Conservation (phyloP, 2,113 vertebrate species). For the Daubentonia madagascariensis region DNA sequence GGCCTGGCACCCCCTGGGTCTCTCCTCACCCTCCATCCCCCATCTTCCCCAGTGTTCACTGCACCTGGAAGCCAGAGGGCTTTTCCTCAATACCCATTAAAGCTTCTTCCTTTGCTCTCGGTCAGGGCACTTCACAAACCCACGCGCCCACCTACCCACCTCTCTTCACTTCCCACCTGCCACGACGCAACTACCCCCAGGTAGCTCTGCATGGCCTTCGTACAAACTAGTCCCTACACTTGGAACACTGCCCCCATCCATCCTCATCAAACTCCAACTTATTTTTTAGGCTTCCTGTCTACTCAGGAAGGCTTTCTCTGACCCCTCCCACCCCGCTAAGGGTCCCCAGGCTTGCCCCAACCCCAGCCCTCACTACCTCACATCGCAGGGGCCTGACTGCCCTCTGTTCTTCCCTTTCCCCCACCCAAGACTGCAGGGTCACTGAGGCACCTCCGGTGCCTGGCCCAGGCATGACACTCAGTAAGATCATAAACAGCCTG, state of each 20-base stretch:
- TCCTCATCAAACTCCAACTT: background rate
- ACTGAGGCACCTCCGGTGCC: background rate
- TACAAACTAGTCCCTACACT: background rate
- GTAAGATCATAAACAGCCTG: background rate
- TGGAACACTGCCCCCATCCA: background rate
- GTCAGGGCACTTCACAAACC: background rate
- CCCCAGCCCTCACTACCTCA: background rate
- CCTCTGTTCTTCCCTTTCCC: background rate
- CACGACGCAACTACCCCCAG: background rate
- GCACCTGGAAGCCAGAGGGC: background rate
- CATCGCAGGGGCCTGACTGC: background rate
- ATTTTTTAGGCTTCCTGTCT: background rate
- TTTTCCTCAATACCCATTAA: background rate
- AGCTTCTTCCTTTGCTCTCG: background rate
- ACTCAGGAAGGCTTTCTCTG: background rate
- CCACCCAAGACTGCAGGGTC: background rate
- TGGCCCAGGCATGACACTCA: background rate
- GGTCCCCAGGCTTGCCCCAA: background rate
- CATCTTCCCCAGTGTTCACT: background rate
- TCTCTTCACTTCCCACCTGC: background rate
- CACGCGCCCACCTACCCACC: background rate
- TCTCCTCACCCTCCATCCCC: background rate
- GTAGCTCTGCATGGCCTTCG: background rate
- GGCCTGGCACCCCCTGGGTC: background rate
- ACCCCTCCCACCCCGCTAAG: background rate